Conservation (phyloP, 1,140 invertebrate genomes). For the Carposina sasakii region DNA sequence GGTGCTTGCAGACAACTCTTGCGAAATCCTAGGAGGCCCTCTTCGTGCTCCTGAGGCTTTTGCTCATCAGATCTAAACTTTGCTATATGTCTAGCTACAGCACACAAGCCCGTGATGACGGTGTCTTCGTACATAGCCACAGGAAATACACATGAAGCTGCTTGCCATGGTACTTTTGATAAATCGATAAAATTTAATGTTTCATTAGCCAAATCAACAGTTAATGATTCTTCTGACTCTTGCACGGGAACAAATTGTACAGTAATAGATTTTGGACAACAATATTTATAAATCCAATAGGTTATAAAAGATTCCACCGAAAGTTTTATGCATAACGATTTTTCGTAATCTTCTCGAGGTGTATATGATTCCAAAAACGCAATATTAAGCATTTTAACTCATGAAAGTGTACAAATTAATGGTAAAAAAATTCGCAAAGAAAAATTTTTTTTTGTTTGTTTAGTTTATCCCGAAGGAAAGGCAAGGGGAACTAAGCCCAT, state of each 20-base stretch:
- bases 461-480: too few relatives aligned
- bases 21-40: conserved; percentile 82
- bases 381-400: conserved; percentile 9
- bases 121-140: conserved; percentile 73
- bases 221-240: conserved; percentile 12
- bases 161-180: conserved; percentile 48
- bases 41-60: conserved; percentile 51
- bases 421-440: not conserved
- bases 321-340: conserved; percentile 27
- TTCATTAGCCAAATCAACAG: conserved; percentile 23
- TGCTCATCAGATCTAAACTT: conserved; percentile 45
- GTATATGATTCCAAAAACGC: conserved; percentile 29
- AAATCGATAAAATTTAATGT: conserved; percentile 24
- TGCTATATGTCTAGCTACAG: conserved; percentile 79
- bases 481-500: too few relatives aligned
- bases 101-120: conserved; percentile 80
- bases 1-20: conserved; percentile 85
- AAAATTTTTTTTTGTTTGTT: not conserved
- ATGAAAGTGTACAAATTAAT: not conserved
- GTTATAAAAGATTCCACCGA: conserved; percentile 60
- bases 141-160: conserved; percentile 74
- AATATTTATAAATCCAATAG: conserved; percentile 60
- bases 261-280: conserved; percentile 34
- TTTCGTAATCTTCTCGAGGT: conserved; percentile 18
- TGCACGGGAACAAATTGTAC: conserved; percentile 36